Percentiles rank a stretch among this genome's conserved stretches.
These are phyloP conservation scores for Cydia strobilella DNA, from an alignment of 1,140 invertebrate genomes.

Conservation along the genomic window DNA sequence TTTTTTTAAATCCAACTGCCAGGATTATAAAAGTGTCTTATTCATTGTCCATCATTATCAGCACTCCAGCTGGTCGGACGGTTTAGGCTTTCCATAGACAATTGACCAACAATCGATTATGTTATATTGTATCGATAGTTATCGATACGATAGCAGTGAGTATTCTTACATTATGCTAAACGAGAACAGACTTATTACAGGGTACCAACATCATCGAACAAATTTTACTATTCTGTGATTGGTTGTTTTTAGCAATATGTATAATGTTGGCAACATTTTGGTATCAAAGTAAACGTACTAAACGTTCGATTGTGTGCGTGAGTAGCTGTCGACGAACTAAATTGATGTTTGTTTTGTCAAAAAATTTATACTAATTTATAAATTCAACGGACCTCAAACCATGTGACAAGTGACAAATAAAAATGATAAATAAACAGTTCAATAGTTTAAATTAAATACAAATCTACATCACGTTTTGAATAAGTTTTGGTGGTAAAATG, in stretches of 20 bases:
- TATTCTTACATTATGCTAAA: conserved; percentile 35
- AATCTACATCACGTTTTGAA: conserved; percentile 40
- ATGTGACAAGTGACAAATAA: conserved; percentile 57
- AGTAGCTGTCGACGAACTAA: conserved; percentile 60
- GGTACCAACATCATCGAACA: conserved; percentile 34
- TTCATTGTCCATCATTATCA: too few species aligned
- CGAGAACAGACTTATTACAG: conserved; percentile 35
- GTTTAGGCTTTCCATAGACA: not conserved
- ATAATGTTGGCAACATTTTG: conserved; percentile 43
- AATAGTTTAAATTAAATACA: conserved; percentile 40
- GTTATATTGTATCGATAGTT: conserved; percentile 3
- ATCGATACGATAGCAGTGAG: not conserved
- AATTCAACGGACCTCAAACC: conserved; percentile 49
- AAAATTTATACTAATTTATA: conserved; percentile 59
- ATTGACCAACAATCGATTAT: not conserved
- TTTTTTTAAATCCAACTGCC: too few species aligned
- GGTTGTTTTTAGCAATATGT: conserved; percentile 34
- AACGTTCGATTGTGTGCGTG: conserved; percentile 45
- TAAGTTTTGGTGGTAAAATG: conserved; percentile 60
- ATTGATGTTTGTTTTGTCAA: conserved; percentile 73
- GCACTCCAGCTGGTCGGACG: too few species aligned
- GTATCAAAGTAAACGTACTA: conserved; percentile 35
- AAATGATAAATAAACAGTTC: conserved; percentile 34
- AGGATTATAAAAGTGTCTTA: too few species aligned
- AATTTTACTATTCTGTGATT: conserved; percentile 38